Evolutionary conservation across 2,888 invertebrate species (phyloP), one percentile per base, ranked within the genome.

Genomic region (Phyllotreta cruciferae): DNA sequence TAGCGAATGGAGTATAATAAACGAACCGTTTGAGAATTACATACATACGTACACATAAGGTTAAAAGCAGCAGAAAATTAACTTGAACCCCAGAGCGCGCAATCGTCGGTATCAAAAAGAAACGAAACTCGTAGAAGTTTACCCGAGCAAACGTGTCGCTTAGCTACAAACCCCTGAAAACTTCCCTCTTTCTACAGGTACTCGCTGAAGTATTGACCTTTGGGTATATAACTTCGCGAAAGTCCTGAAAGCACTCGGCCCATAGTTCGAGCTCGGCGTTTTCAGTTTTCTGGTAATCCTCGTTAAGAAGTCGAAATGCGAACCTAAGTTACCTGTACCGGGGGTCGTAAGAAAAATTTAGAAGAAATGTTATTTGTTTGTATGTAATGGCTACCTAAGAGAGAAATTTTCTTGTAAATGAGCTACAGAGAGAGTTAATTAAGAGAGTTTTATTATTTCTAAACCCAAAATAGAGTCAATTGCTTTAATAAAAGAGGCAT

Each of bases 231-330:
- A 69, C 68, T 72, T 69, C 57, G 56, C 56, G 47, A 56, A 56
- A 63, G 34, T 58, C 11, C 53, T 63, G 49, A 63, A 58, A 63
- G 36, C 44, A 53, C 47, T 36, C 34, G 49, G 35, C 56, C 57
- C 54, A 60, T 64, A 61, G 56, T 53, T 62, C 37, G 54, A 53
- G 53, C 37, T 50, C 24, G 39, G 50, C 35, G 35, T 39, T 58
- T 39, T 50, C 50, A 42, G 54, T 60, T 64, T 58, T 13, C 64
- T 62, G 56, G 70, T 73, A 73, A 73, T 73, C 71, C 71, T 38
- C 24, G 24, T 24, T 24, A 24, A 24, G 24, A 24, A 24, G 24
- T 24, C 24, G 24, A 24, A 24, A 24, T 24, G 24, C 24, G 24
- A 24, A 24, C 5, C 10, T 9, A 6, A 10, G 6, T 54, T 45